phyloP scores from a whole-genome alignment of 1,140 invertebrate genomes.

The Drosophila aff. region DNA sequence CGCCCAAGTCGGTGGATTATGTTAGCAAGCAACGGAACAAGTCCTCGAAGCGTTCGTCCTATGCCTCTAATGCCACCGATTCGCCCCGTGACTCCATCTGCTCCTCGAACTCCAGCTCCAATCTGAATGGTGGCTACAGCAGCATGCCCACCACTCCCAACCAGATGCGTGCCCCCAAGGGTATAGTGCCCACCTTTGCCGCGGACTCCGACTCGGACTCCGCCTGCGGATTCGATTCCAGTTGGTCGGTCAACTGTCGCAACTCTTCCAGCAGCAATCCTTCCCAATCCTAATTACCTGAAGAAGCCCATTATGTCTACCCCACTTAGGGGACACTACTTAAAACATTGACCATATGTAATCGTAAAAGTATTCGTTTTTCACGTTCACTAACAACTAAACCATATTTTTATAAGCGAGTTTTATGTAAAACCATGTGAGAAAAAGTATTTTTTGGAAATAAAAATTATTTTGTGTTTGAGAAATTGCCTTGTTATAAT shows the following conservation, averaged over 20 bases:
- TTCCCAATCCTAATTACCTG: constrained; percentile 37
- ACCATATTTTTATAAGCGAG: neutral
- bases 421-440: neutral
- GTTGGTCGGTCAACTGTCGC: constrained; percentile 86
- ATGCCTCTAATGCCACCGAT: constrained; percentile 82
- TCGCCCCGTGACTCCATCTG: constrained; percentile 80
- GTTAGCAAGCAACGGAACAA: constrained; percentile 87
- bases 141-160: constrained; percentile 88
- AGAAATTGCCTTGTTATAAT: neutral
- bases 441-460: neutral
- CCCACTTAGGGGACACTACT: constrained; percentile 7
- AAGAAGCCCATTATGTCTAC: constrained; percentile 16
- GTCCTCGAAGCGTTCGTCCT: constrained; percentile 87
- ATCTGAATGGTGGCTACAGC: constrained; percentile 84
- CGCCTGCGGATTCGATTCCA: constrained; percentile 92
- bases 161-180: constrained; percentile 85
- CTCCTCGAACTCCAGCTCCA: constrained; percentile 76
- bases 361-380: constrained; percentile 28
- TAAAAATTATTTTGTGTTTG: constrained; percentile 2
- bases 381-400: constrained; percentile 11
- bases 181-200: constrained; percentile 54
- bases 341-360: constrained; percentile 32
- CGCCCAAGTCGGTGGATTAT: constrained; percentile 88
- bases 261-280: constrained; percentile 60
- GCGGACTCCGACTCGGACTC: constrained; percentile 90